A percentile compares a stretch with the other conserved stretches of the same genome.
phyloP scores from a whole-genome alignment of 2,797 vertebrate species.

The Platalea minor region DNA sequence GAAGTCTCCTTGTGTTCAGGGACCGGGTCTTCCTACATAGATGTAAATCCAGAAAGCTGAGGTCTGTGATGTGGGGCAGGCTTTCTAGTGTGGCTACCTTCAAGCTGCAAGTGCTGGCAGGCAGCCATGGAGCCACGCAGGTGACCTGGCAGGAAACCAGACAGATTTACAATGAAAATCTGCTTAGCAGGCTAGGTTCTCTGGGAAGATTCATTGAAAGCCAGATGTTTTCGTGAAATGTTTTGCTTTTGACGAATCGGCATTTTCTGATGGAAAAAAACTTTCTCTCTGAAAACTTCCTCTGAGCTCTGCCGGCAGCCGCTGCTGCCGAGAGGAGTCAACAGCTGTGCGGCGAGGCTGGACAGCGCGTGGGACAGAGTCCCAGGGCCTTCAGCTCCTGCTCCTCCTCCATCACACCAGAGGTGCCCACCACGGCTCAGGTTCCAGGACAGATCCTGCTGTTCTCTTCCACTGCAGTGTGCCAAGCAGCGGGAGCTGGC shows the following conservation, averaged over 20 bases:
- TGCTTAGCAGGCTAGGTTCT: slow-evolving; percentile 69
- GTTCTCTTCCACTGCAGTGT: not conserved
- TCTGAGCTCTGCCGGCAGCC: not conserved
- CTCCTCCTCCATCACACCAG: not conserved
- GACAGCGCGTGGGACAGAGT: not conserved
- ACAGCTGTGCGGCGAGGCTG: accelerated
- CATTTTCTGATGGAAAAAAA: slow-evolving; percentile 28
- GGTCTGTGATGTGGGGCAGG: not conserved
- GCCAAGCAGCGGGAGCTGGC: not conserved
- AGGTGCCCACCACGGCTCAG: not conserved
- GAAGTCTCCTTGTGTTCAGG: not conserved
- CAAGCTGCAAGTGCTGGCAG: not conserved
- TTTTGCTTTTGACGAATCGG: slow-evolving; percentile 68
- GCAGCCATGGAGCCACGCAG: slow-evolving; percentile 53
- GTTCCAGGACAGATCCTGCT: not conserved
- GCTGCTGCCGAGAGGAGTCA: not conserved
- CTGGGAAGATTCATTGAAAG: slow-evolving; percentile 67
- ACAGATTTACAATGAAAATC: slow-evolving; percentile 71
- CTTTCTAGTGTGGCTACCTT: slow-evolving; percentile 21
- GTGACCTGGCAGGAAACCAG: slow-evolving; percentile 71
- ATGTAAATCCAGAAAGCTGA: not conserved
- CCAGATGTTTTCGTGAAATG: slow-evolving; percentile 67
- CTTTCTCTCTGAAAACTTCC: not conserved
- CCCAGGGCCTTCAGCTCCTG: not conserved
- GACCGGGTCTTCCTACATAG: not conserved